These are phyloP conservation scores for Drosophila monieri DNA, from an alignment of 2,888 invertebrate genomes.

Conservation along the genomic window DNA sequence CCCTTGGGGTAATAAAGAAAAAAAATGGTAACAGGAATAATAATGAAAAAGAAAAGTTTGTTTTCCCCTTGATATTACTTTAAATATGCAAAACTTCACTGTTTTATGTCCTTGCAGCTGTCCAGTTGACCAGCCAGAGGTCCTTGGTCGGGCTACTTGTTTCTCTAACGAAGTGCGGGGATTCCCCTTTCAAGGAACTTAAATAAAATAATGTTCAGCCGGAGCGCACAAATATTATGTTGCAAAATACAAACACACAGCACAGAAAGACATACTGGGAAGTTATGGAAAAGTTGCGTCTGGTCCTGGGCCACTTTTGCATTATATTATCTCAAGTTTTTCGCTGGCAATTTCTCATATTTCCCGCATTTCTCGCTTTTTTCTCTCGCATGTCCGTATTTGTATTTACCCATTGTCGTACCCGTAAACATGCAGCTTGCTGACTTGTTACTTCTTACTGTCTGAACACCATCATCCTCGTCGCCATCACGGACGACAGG, in stretches of 20 bases:
- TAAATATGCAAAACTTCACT: constrained; percentile 66
- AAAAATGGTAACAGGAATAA: constrained; percentile 34
- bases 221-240: constrained; percentile 45
- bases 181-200: constrained; percentile 39
- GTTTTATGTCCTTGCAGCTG: constrained; percentile 56
- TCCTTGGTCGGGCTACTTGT: constrained; percentile 24
- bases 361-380: constrained; percentile 45
- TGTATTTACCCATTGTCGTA: constrained; percentile 46
- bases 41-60: constrained; percentile 51
- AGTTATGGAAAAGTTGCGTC: constrained; percentile 54
- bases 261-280: constrained; percentile 12
- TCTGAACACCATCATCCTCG: constrained; percentile 24
- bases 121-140: constrained; percentile 31
- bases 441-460: constrained; percentile 41
- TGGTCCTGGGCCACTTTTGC: constrained; percentile 65
- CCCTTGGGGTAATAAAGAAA: constrained; percentile 30
- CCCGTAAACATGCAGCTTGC: constrained; percentile 39
- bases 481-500: constrained; percentile 15
- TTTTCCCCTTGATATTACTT: constrained; percentile 43
- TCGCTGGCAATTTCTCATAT: constrained; percentile 66
- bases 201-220: constrained; percentile 39
- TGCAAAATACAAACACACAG: constrained; percentile 26
- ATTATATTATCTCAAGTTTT: constrained; percentile 73
- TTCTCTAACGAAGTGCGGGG: constrained; percentile 43
- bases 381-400: constrained; percentile 44